A percentile compares a stretch with the other conserved stretches of the same genome.
Evolutionary conservation across 2,113 vertebrate genomes (phyloP).

Genomic region (Acanthochromis polyacanthus): DNA sequence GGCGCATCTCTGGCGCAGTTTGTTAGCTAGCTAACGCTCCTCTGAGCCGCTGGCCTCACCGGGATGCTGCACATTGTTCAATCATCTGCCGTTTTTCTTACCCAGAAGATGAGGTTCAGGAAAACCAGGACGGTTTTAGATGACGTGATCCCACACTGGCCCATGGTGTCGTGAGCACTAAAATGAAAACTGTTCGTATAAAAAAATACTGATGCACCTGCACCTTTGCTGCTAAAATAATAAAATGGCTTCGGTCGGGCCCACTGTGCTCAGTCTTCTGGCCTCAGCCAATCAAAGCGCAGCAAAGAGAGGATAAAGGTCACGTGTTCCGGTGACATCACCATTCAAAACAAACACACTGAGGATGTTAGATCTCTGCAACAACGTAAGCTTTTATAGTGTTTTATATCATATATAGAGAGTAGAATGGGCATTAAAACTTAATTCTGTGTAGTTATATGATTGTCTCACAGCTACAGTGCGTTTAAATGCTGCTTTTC

Average conservation of each 20-base stretch:
- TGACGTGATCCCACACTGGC: slow-evolving; percentile 96
- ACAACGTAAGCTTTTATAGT: no score
- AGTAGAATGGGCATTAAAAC: no score
- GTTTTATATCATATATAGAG: no score
- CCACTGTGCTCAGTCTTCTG: slow-evolving; percentile 37
- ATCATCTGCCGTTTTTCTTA: slow-evolving; percentile 78
- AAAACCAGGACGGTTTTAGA: slow-evolving; percentile 98
- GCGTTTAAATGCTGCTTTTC: no score
- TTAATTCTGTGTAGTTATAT: no score
- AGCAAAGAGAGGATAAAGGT: neutral
- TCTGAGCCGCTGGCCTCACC: slow-evolving; percentile 34
- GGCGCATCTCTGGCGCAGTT: slow-evolving; percentile 71
- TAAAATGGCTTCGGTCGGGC: slow-evolving; percentile 80
- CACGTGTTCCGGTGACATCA: slow-evolving; percentile 62
- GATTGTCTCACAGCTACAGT: no score
- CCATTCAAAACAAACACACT: slow-evolving; percentile 58
- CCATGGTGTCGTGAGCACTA: slow-evolving; percentile 67
- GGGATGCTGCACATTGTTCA: slow-evolving; percentile 59
- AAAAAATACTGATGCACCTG: slow-evolving; percentile 69
- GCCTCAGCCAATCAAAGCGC: slow-evolving; percentile 63
- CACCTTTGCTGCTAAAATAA: slow-evolving; percentile 66
- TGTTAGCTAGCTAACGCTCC: slow-evolving; percentile 51
- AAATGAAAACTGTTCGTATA: neutral
- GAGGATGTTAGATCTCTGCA: neutral
- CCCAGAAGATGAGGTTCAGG: slow-evolving; percentile 98